Percentiles rank a stretch among this genome's conserved stretches.
phyloP scores from a whole-genome alignment of 2,797 vertebrate species.

The Anguilla pacifica region DNA sequence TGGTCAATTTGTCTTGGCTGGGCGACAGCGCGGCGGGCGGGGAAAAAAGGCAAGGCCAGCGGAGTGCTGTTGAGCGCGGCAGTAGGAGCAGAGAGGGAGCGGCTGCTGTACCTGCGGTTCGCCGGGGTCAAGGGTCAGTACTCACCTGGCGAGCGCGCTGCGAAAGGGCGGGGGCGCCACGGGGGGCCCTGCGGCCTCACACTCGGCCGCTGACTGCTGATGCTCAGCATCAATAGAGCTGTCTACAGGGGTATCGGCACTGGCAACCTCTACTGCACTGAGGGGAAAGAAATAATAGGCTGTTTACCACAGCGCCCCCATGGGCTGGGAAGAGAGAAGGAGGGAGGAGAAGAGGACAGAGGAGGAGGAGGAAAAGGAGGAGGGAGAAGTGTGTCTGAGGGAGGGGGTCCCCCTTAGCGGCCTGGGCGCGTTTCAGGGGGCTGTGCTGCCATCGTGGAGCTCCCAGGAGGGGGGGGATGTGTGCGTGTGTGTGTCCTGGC shows the following conservation, averaged over 20 bases:
- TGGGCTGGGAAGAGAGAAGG: conserved; percentile 39
- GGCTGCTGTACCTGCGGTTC: conserved; percentile 60
- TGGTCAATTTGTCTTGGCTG: conserved; percentile 33
- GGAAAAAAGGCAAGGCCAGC: conserved; percentile 43
- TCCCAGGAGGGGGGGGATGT: neutral
- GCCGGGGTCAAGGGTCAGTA: conserved; percentile 55
- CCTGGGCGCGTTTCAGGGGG: neutral
- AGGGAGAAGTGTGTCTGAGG: neutral
- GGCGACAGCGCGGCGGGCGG: conserved; percentile 46
- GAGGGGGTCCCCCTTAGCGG: neutral
- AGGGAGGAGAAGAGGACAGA: neutral
- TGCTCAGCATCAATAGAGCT: conserved; percentile 85
- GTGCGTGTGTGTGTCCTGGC: neutral
- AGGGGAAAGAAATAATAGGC: conserved; percentile 82
- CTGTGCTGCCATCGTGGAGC: neutral
- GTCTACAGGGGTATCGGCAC: conserved; percentile 72
- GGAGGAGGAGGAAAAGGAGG: conserved; percentile 17
- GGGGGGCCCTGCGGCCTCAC: conserved; percentile 74
- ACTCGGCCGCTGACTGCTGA: conserved; percentile 77
- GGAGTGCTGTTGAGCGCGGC: conserved; percentile 51
- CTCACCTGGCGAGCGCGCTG: conserved; percentile 82
- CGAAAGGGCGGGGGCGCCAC: conserved; percentile 81
- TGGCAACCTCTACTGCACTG: conserved; percentile 86
- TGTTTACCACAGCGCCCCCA: conserved; percentile 73
- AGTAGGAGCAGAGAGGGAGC: conserved; percentile 55